Percentiles rank a stretch among this genome's conserved stretches.
phyloP scores from a whole-genome alignment of 2,888 invertebrate species.

The Drosophila lacicola region DNA sequence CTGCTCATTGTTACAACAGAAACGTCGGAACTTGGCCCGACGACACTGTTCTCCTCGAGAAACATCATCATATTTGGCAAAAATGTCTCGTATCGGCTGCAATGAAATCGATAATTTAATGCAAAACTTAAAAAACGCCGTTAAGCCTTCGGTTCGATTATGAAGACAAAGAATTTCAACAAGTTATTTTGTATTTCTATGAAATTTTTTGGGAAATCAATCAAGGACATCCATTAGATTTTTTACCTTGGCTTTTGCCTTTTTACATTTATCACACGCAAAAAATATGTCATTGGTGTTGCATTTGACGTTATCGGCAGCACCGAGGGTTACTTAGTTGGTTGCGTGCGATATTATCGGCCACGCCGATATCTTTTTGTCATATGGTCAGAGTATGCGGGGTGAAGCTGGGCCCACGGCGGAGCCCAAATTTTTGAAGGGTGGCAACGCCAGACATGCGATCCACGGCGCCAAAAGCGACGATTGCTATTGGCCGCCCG shows the following conservation, averaged over 20 bases:
- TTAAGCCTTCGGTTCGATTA: slow-evolving; percentile 86
- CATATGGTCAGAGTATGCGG: no score
- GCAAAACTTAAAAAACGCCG: slow-evolving; percentile 49
- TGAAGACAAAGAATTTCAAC: slow-evolving; percentile 89
- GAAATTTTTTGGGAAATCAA: slow-evolving; percentile 97
- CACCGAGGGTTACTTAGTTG: no score
- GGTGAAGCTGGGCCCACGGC: no score
- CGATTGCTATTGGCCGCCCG: no score
- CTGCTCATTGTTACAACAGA: slow-evolving; percentile 93
- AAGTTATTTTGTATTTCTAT: slow-evolving; percentile 91
- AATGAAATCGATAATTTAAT: slow-evolving; percentile 89
- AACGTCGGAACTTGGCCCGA: slow-evolving; percentile 91
- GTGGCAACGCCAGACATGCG: no score
- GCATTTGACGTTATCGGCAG: no score
- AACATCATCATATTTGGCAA: slow-evolving; percentile 89
- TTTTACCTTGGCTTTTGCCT: slow-evolving; percentile 92
- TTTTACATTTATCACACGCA: slow-evolving; percentile 90
- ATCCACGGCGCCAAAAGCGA: no score
- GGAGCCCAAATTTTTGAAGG: no score
- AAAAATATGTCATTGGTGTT: slow-evolving; percentile 88
- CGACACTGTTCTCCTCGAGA: slow-evolving; percentile 92
- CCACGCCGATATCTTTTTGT: no score
- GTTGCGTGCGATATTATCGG: no score
- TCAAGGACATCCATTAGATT: slow-evolving; percentile 94
- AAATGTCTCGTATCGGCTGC: slow-evolving; percentile 90